Base-by-base conservation (phyloP, 1,140 invertebrate species). In the Gonioctena quinquepunctata region DNA sequence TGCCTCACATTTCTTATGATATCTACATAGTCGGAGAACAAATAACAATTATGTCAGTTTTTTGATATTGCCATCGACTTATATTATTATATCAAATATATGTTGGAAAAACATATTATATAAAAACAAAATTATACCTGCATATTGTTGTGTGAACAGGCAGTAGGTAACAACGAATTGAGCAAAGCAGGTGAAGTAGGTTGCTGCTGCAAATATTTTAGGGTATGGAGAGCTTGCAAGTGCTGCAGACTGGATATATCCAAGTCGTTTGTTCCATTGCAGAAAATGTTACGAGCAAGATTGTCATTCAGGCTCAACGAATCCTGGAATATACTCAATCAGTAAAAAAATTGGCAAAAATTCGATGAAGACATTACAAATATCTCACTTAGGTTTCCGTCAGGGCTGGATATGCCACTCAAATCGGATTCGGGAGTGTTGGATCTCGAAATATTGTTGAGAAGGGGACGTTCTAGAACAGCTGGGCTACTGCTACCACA, bases 341-440 rank as follows among this genome's bases (percentile, higher is more conserved):
- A 3, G 0, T n/a, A 8, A 54, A 22, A 21, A 54, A 8, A 54
- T 54, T 1, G 18, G 19, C n/a, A 21, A 8, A 68, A 33, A 16
- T 48, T 22, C 22, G 52, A 25, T 63, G 79, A n/a, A n/a, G n/a
- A n/a, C n/a, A 78, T 83, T 83, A 91, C 90, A 87, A 92, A 89
- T 81, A 91, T 86, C 68, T 91, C 90, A 59, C 87, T 82, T 2
- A 92, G 80, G 68, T 87, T 89, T 42, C 85, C 84, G 64, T 89
- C 88, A 42, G 85, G 81, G 75, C 87, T 88, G 54, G 88, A 89
- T 50, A 88, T 83, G 63, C 86, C 88, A 76, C 87, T 90, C 42
- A 85, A 88, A 74, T 91, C 89, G 1, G 87, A 89, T 75, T 89
- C 88, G 18, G 88, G 87, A 8, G 89, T 89, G 79, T 87, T 86